Evolutionary conservation across 2,797 vertebrate species (phyloP).

Genomic region (Euthynnus affinis): DNA sequence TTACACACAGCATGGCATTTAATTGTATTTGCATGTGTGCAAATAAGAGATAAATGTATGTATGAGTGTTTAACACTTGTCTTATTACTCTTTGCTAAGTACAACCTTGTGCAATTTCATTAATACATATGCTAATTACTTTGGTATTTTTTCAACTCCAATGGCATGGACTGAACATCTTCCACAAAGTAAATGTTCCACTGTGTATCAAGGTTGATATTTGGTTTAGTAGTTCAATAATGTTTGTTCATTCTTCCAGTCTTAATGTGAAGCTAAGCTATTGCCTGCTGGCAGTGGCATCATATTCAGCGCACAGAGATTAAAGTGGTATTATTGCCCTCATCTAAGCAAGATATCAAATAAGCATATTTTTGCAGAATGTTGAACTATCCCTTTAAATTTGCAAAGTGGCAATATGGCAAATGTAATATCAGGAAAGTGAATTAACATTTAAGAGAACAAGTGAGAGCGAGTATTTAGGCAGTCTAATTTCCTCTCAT

Average conservation of each 20-base stretch:
- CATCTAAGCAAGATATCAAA: neutral
- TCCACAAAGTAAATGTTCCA: neutral
- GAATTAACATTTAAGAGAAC: conserved; percentile 32
- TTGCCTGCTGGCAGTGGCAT: neutral
- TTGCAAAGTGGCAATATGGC: neutral
- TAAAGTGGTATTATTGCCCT: neutral
- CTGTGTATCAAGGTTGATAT: neutral
- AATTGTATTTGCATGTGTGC: neutral
- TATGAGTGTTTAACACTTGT: neutral
- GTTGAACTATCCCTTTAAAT: neutral
- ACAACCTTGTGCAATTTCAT: no score
- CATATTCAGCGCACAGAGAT: neutral
- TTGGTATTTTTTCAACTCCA: neutral
- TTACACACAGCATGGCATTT: neutral
- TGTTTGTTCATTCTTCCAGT: neutral
- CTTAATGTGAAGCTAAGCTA: neutral
- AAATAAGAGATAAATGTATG: neutral
- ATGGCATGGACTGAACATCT: neutral
- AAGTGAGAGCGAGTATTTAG: conserved; percentile 20
- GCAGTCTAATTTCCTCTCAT: conserved; percentile 59
- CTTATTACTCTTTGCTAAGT: neutral
- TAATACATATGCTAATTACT: neutral
- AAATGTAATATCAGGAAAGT: neutral
- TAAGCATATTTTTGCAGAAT: neutral
- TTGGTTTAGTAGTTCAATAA: neutral